phyloP scores from a whole-genome alignment of 2,113 vertebrate genomes.

The Pseudorhombus dupliciocellatus region DNA sequence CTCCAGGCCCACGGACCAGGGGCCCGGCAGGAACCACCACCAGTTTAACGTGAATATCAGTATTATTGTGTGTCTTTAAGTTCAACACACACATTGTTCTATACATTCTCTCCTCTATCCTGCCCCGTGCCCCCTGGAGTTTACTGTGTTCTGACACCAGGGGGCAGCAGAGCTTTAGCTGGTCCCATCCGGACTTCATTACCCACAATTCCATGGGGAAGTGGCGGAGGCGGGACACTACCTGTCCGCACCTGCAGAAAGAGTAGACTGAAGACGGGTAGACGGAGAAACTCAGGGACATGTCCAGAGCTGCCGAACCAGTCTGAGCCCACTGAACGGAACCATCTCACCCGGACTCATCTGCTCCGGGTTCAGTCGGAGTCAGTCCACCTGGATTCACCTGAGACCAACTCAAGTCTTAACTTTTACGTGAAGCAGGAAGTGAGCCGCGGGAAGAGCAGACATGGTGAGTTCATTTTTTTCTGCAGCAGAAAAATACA shows the following conservation, averaged over 20 bases:
- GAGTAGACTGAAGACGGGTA: conserved; percentile 17
- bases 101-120: too few species aligned
- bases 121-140: too few species aligned
- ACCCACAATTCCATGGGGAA: conserved; percentile 63
- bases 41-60: too few species aligned
- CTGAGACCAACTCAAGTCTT: conserved; percentile 33
- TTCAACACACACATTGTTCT: too few species aligned
- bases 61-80: too few species aligned
- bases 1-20: too few species aligned
- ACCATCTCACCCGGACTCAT: not conserved
- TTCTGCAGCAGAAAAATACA: too few species aligned
- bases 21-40: too few species aligned
- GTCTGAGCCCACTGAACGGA: not conserved
- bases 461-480: conserved; percentile 63
- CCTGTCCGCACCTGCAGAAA: conserved; percentile 79
- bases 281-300: not conserved
- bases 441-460: conserved; percentile 43
- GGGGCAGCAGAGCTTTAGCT: conserved; percentile 3
- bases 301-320: not conserved
- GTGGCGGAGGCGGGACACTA: conserved; percentile 49
- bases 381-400: conserved; percentile 2
- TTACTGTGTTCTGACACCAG: conserved; percentile 10
- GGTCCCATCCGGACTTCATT: conserved; percentile 19
- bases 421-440: conserved; percentile 59
- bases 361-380: not conserved